These are phyloP conservation scores for Apocheima hispidaria DNA, from an alignment of 2,888 invertebrate species.

Conservation along the genomic window DNA sequence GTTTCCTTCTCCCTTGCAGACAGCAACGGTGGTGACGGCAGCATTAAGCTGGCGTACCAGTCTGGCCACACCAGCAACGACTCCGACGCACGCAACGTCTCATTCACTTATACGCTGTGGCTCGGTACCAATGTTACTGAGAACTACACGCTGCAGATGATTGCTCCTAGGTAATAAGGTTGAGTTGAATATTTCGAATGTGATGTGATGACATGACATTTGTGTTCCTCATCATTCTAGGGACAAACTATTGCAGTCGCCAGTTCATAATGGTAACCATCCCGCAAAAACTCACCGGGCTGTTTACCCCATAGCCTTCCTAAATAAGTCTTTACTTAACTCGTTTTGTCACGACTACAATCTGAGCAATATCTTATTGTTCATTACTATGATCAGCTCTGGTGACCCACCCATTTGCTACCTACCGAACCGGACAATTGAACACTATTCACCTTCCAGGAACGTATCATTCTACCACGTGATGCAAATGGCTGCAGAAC, in stretches of 20 bases:
- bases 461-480: conserved; percentile 89
- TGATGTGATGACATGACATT: too few relatives aligned
- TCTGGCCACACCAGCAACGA: conserved; percentile 84
- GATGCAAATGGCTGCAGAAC: conserved; percentile 94
- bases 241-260: too few relatives aligned
- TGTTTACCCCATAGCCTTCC: too few relatives aligned
- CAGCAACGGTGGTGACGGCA: conserved; percentile 79
- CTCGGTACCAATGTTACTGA: conserved; percentile 94
- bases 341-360: too few relatives aligned
- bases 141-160: conserved; percentile 91
- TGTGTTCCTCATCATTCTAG: too few relatives aligned
- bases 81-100: conserved; percentile 89
- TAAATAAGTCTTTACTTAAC: too few relatives aligned
- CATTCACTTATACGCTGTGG: conserved; percentile 95
- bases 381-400: too few relatives aligned
- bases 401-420: too few relatives aligned
- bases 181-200: not conserved
- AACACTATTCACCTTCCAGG: conserved; percentile 59
- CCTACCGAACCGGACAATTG: too few relatives aligned
- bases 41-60: conserved; percentile 77
- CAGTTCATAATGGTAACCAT: too few relatives aligned
- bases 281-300: too few relatives aligned
- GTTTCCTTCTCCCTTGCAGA: conserved; percentile 55
- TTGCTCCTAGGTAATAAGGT: conserved; percentile 88
- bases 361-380: too few relatives aligned